Conservation (phyloP, 2,888 invertebrate genomes). For the Nasonovia ribisnigri region DNA sequence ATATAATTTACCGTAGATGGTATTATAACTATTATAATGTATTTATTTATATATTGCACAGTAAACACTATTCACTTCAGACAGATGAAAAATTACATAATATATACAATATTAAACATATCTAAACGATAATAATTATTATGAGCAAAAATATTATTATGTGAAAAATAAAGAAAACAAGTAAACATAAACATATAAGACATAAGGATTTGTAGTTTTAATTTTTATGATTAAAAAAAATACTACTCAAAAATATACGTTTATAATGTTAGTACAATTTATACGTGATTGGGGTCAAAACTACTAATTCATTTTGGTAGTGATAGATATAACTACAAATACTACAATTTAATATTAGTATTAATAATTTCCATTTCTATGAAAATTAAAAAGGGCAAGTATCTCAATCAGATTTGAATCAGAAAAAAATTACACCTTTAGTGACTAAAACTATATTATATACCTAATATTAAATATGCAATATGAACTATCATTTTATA, state of each 20-base stretch:
- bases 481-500: background rate
- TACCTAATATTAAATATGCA: background rate
- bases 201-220: background rate
- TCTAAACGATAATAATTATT: slow-evolving; percentile 4
- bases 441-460: background rate
- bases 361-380: background rate
- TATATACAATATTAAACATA: slow-evolving; percentile 20
- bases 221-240: slow-evolving; percentile 7
- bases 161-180: background rate
- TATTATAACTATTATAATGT: background rate
- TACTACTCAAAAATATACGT: background rate
- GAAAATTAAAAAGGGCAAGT: background rate
- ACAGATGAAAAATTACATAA: background rate
- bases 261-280: background rate
- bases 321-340: slow-evolving; percentile 9
- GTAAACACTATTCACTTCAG: background rate
- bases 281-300: background rate
- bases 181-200: background rate
- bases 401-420: background rate
- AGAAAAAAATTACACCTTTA: background rate
- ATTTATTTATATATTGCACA: slow-evolving; percentile 6
- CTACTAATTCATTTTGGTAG: background rate
- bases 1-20: background rate
- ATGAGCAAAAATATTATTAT: background rate
- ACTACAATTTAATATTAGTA: background rate